These are phyloP conservation scores for Chloroclystis v-ata DNA, from an alignment of 2,888 invertebrate species.

Conservation along the genomic window DNA sequence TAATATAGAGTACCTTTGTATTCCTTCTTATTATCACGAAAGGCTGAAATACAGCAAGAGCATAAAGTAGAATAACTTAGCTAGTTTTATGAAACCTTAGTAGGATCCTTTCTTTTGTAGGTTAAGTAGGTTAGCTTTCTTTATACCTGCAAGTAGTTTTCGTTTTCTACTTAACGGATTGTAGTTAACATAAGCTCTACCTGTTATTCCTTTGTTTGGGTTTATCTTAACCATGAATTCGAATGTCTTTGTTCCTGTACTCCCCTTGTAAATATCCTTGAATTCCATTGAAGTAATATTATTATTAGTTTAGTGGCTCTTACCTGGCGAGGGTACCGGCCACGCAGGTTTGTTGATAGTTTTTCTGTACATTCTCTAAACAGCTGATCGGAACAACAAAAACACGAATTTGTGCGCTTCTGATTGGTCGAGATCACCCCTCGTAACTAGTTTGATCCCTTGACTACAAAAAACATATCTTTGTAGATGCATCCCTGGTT, in stretches of 20 bases:
- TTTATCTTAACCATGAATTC: background rate
- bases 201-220: background rate
- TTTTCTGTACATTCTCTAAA: constrained; percentile 39
- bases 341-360: constrained; percentile 54
- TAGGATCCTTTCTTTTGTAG: no score
- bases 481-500: constrained; percentile 10
- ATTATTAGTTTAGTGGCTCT: constrained; percentile 34
- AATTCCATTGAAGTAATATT: constrained; percentile 27
- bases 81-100: no score
- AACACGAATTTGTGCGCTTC: constrained; percentile 39
- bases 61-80: no score
- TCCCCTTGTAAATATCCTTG: constrained; percentile 1
- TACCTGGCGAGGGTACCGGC: constrained; percentile 48
- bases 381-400: constrained; percentile 67
- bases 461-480: constrained; percentile 18
- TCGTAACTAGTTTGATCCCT: constrained; percentile 30
- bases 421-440: constrained; percentile 47
- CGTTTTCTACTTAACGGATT: background rate
- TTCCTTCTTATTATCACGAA: no score
- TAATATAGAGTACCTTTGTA: no score
- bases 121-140: no score
- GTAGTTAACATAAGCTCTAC: background rate
- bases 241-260: constrained; percentile 13
- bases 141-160: no score
- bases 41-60: no score